These are phyloP conservation scores for Vicugna pacos DNA, from an alignment of 2,113 vertebrate genomes.

Conservation along the genomic window DNA sequence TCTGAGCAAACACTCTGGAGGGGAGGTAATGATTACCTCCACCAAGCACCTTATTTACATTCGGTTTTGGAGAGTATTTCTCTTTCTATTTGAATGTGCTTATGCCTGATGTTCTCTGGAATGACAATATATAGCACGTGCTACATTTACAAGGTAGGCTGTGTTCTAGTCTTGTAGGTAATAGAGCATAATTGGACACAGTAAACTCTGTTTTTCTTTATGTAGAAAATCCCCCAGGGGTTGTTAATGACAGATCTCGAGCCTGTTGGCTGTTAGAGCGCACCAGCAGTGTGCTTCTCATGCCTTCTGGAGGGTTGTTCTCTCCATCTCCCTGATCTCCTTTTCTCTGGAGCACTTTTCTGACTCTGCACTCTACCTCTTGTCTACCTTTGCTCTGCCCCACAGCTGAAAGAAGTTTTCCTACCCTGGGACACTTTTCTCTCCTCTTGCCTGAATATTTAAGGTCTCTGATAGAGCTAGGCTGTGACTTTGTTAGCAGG, in stretches of 20 bases:
- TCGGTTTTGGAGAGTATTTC: constrained; percentile 13
- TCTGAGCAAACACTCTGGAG: background rate
- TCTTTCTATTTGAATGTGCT: background rate
- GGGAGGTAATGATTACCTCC: background rate
- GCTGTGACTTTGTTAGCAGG: background rate
- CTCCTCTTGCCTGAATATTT: background rate
- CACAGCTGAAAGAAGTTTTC: background rate
- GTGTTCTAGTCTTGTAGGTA: background rate
- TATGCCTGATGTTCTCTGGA: background rate
- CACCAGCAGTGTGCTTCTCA: background rate
- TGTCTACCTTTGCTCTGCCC: background rate
- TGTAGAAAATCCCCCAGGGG: background rate
- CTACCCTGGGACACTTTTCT: background rate
- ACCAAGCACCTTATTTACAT: background rate
- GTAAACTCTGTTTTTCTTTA: background rate
- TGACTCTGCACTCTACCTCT: background rate
- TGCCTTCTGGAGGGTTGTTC: background rate
- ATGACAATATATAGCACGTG: background rate
- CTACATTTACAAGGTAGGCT: background rate
- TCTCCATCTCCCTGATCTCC: background rate
- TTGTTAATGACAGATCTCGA: background rate
- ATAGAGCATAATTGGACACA: background rate
- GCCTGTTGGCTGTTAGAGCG: background rate
- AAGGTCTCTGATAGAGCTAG: background rate
- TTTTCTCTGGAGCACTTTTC: background rate